phyloP scores from a whole-genome alignment of 2,113 vertebrate genomes.

The Phoenicopterus ruber region DNA sequence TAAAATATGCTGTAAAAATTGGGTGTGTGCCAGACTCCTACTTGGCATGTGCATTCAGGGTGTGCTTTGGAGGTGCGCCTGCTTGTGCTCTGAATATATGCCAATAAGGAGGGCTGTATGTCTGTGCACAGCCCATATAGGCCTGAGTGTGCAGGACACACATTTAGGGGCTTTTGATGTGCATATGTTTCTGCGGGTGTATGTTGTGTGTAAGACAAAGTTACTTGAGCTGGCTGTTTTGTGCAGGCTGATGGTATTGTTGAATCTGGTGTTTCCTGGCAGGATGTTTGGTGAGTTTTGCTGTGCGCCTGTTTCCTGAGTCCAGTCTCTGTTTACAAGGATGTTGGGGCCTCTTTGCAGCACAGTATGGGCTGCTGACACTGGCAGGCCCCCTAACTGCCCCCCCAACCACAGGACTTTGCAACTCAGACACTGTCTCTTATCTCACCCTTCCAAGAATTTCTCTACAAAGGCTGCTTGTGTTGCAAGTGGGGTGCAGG shows the following conservation, averaged over 20 bases:
- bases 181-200: neutral
- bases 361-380: neutral
- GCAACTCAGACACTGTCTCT: neutral
- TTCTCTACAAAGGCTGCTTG: slow-evolving; percentile 50
- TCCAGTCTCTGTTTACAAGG: slow-evolving; percentile 66
- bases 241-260: slow-evolving; percentile 59
- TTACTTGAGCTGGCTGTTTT: neutral
- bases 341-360: slow-evolving; percentile 55
- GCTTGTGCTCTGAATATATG: neutral
- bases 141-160: neutral
- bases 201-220: neutral
- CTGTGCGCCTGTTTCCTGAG: slow-evolving; percentile 79
- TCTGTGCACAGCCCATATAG: neutral
- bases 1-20: neutral
- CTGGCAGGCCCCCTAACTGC: neutral
- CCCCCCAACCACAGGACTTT: neutral
- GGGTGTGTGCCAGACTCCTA: neutral
- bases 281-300: slow-evolving; percentile 82
- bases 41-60: neutral
- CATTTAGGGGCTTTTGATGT: neutral
- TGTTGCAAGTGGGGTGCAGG: neutral
- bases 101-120: neutral
- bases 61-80: neutral
- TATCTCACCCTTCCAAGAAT: slow-evolving; percentile 63
- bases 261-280: slow-evolving; percentile 76